Percentiles rank a stretch among this genome's conserved stretches.
phyloP scores from a whole-genome alignment of 2,113 vertebrate species.

The Bostrychus sinensis region DNA sequence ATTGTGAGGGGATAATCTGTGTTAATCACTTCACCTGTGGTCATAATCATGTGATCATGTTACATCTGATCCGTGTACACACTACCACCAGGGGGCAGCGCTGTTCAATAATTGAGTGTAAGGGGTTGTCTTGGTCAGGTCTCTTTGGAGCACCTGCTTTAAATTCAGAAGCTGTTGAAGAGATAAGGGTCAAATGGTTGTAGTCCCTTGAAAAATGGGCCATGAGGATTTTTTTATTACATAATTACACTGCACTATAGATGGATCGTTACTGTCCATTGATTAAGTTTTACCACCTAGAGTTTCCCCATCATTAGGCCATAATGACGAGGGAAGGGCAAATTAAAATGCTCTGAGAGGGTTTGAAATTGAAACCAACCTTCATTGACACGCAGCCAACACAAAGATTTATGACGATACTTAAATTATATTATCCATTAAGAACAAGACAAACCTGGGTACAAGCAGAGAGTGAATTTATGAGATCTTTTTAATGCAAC shows the following conservation, averaged over 20 bases:
- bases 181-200: constrained; percentile 34
- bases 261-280: constrained; percentile 14
- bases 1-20: too few species aligned
- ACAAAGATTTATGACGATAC: constrained; percentile 11
- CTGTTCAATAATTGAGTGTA: constrained; percentile 10
- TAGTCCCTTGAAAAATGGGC: constrained; percentile 21
- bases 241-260: constrained; percentile 25
- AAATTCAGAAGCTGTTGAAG: constrained; percentile 21
- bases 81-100: constrained; percentile 61
- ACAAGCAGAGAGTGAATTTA: too few species aligned
- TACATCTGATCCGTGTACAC: background rate
- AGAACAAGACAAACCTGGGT: constrained; percentile 8
- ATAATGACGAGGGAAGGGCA: constrained; percentile 15
- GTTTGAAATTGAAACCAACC: constrained; percentile 1
- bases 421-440: constrained; percentile 14
- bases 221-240: constrained; percentile 19
- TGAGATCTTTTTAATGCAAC: too few species aligned
- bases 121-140: background rate
- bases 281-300: constrained; percentile 21
- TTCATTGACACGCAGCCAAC: constrained; percentile 7
- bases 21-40: too few species aligned
- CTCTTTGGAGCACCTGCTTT: constrained; percentile 12
- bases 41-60: background rate
- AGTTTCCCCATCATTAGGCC: constrained; percentile 20
- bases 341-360: constrained; percentile 2